Evolutionary conservation across 2,888 invertebrate genomes (phyloP), one percentile per base, ranked within the genome.

Genomic region (Cephus rjabovi): DNA sequence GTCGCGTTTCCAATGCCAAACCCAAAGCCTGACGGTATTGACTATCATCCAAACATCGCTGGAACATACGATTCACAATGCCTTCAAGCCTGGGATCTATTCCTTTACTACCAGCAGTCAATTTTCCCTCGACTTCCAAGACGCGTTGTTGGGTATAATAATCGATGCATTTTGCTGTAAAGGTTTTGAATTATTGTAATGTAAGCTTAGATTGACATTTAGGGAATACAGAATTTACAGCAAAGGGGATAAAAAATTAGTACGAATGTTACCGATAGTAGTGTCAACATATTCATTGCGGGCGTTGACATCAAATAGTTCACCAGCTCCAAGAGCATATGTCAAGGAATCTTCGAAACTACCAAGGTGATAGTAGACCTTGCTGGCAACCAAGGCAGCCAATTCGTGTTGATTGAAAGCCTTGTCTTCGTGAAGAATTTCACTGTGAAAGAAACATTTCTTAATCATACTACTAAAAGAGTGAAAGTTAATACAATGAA

Each of bases 41-140:
- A 56, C 96, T 96, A 91, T 99, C 98, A 82, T 97, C 97, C 84
- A 99, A 93, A 88, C 99, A 99, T 81, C 98, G 94, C 88, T 98
- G 97, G 92, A 99, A 99, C 98, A 99, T 99, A 76, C 98, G 94
- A 91, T 99, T 97, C 0, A 99, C 98, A 84, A 99, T 97, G 3
- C 95, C 96, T 92, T 98, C 98, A 80, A 99, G 93, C 11, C 97
- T 94, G 11, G 95, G 94, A 91, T 97, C 97, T 75, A 97, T 96
- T 0, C 94, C 92, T 85, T 96, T 96, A 0, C 94, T 93, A 37
- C 93, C 93, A 34, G 93, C 93, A 9, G 89, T 86, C n/a, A 93
- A 90, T 75, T 94, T 95, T 80, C 95, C 95, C 87, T 96, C 95
- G 79, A 95, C 95, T 80, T 96, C 93, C 56, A 95, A 94, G 86